Percentiles rank a stretch among this genome's conserved stretches.
phyloP scores from a whole-genome alignment of 1,140 invertebrate species.

The Scaptomyza hsui region DNA sequence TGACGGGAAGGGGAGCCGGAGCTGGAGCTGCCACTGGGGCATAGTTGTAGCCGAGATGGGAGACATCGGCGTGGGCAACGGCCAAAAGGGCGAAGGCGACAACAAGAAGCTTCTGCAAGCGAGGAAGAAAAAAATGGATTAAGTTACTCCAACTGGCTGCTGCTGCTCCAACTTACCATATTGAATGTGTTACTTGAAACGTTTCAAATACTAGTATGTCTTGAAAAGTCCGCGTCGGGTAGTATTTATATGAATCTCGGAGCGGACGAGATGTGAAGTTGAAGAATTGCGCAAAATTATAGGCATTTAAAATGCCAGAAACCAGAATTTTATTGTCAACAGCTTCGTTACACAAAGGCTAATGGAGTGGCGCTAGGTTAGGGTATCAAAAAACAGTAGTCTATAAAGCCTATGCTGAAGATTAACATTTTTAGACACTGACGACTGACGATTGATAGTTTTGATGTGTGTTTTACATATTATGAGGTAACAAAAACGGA shows the following conservation, averaged over 20 bases:
- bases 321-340: conserved; percentile 70
- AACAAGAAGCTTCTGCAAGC: conserved; percentile 66
- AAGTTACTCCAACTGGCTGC: neutral
- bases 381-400: conserved; percentile 28
- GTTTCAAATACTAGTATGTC: conserved; percentile 54
- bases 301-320: conserved; percentile 76
- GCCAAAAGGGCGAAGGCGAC: conserved; percentile 72
- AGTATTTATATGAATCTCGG: conserved; percentile 67
- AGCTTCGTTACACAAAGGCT: conserved; percentile 30
- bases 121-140: neutral
- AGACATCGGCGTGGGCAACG: conserved; percentile 75
- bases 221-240: neutral
- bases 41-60: conserved; percentile 77
- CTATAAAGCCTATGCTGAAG: neutral
- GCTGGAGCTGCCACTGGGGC: conserved; percentile 50
- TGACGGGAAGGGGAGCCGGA: conserved; percentile 43
- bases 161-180: conserved; percentile 53
- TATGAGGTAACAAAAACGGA: neutral
- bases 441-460: neutral
- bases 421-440: neutral
- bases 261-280: conserved; percentile 23
- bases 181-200: conserved; percentile 65
- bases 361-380: conserved; percentile 25
- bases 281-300: conserved; percentile 65
- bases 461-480: neutral